These are phyloP conservation scores for Drosophila baimaii DNA, from an alignment of 1,140 invertebrate genomes.

Conservation along the genomic window DNA sequence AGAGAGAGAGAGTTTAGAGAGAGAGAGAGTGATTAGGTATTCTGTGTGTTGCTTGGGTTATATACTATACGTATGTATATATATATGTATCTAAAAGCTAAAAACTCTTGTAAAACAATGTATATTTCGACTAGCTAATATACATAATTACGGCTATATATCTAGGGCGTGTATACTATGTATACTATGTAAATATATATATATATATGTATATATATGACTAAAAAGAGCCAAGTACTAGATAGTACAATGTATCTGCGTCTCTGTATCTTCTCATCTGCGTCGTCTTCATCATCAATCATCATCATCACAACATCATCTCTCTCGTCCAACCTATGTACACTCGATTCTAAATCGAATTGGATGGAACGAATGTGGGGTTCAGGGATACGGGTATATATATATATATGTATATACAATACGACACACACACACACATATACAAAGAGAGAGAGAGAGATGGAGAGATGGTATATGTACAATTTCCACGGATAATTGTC, in stretches of 20 bases:
- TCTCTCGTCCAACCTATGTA: conserved; percentile 51
- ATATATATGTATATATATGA: conserved; percentile 1
- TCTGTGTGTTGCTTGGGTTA: conserved; percentile 21
- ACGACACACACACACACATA: conserved; percentile 16
- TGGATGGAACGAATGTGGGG: conserved; percentile 28
- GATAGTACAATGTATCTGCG: conserved; percentile 6
- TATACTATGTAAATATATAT: conserved; percentile 31
- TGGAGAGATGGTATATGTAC: conserved; percentile 27
- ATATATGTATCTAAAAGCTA: conserved; percentile 35
- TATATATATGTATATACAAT: conserved; percentile 22
- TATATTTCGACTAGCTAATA: conserved; percentile 51
- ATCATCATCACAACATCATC: no score
- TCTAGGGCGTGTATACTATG: conserved; percentile 41
- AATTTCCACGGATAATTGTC: conserved; percentile 37
- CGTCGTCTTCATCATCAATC: background rate
- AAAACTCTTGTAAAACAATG: conserved; percentile 46
- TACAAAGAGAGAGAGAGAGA: conserved; percentile 10
- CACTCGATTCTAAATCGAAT: conserved; percentile 51
- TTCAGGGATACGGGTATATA: conserved; percentile 6
- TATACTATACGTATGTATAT: conserved; percentile 19
- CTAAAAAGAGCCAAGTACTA: conserved; percentile 39
- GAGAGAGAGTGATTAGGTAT: conserved; percentile 21
- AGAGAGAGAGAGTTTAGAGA: background rate
- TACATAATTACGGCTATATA: conserved; percentile 35
- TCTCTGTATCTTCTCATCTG: conserved; percentile 14